Evolutionary conservation across 2,888 invertebrate species (phyloP).

Genomic region (Macrophya annulata): DNA sequence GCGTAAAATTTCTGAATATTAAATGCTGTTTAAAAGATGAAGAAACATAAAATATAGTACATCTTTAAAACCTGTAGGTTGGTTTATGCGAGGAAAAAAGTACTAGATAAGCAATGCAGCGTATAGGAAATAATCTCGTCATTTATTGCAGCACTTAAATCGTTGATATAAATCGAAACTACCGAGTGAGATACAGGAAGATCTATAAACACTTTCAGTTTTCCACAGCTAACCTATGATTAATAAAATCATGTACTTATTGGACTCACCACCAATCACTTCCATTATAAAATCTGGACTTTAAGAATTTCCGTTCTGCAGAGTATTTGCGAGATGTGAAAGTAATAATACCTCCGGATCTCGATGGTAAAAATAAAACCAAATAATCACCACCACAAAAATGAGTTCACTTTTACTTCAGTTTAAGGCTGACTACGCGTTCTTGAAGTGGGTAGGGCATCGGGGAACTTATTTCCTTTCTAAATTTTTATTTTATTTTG

Average conservation of each 20-base stretch:
- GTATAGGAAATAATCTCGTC: background rate
- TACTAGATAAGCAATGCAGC: background rate
- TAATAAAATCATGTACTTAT: slow-evolving; percentile 31
- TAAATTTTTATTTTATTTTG: slow-evolving; percentile 75
- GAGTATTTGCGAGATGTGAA: slow-evolving; percentile 50
- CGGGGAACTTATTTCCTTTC: slow-evolving; percentile 70
- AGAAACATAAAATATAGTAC: background rate
- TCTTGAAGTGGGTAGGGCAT: slow-evolving; percentile 59
- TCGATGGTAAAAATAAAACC: slow-evolving; percentile 42
- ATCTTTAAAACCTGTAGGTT: background rate
- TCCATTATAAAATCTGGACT: slow-evolving; percentile 1
- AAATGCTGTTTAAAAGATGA: background rate
- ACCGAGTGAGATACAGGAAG: background rate
- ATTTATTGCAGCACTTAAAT: background rate
- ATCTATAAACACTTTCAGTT: slow-evolving; percentile 30
- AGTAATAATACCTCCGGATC: slow-evolving; percentile 47
- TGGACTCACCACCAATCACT: slow-evolving; percentile 31
- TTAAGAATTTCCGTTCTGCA: slow-evolving; percentile 24
- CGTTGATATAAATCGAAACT: background rate
- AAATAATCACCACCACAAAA: slow-evolving; percentile 56
- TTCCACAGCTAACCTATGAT: background rate
- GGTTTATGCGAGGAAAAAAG: background rate
- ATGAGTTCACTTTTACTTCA: slow-evolving; percentile 75
- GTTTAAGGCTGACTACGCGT: slow-evolving; percentile 44
- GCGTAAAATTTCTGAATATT: slow-evolving; percentile 5